phyloP scores from a whole-genome alignment of 2,113 vertebrate species.

The Silurus meridionalis region DNA sequence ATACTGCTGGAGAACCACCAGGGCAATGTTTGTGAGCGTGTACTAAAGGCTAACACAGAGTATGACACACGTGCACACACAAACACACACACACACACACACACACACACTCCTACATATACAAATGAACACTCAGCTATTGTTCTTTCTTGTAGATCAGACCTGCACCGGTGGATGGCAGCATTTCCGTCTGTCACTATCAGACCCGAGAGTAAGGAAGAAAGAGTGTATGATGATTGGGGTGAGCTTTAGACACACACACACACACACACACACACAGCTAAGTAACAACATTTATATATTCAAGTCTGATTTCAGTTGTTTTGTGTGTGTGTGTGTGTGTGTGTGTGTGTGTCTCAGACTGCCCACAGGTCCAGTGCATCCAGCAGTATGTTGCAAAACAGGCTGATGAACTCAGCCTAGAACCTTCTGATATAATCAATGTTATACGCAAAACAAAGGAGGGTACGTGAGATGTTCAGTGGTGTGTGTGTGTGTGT shows the following conservation, averaged over 20 bases:
- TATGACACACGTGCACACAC: constrained; percentile 42
- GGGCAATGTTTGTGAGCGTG: constrained; percentile 67
- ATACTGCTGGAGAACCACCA: constrained; percentile 78
- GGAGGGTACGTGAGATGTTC: constrained; percentile 65
- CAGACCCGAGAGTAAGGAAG: constrained; percentile 57
- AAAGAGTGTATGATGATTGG: constrained; percentile 78
- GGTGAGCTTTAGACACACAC: constrained; percentile 61
- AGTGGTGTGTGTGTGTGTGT: background rate
- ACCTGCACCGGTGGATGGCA: constrained; percentile 78
- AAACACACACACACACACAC: background rate
- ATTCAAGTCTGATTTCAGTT: background rate
- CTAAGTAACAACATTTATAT: background rate
- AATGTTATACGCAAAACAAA: constrained; percentile 71
- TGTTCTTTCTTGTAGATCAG: constrained; percentile 63
- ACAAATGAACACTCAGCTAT: background rate
- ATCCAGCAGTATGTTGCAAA: constrained; percentile 61
- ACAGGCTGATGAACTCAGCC: constrained; percentile 67
- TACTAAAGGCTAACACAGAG: constrained; percentile 70
- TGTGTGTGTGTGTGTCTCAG: constrained; percentile 55
- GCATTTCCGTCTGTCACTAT: constrained; percentile 67
- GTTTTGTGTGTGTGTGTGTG: constrained; percentile 3
- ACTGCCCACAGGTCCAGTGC: constrained; percentile 77
- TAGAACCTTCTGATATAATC: constrained; percentile 64
- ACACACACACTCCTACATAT: constrained; percentile 29
- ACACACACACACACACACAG: background rate